These are phyloP conservation scores for Ambastaia sidthimunki DNA, from an alignment of 2,797 vertebrate genomes.

Conservation along the genomic window DNA sequence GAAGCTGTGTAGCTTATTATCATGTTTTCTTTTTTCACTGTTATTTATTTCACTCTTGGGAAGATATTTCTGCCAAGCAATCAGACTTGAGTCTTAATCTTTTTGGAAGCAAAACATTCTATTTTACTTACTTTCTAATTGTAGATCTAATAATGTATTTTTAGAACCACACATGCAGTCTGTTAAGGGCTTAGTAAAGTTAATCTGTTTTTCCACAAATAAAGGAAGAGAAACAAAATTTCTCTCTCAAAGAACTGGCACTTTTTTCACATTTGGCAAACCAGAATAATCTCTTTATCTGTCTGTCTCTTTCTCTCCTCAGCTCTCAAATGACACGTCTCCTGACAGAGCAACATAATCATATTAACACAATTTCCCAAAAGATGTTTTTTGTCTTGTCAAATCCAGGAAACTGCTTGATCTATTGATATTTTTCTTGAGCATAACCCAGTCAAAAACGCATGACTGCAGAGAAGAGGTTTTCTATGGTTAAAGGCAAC, in stretches of 20 bases:
- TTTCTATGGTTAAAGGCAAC: neutral
- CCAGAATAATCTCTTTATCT: neutral
- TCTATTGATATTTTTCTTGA: constrained; percentile 78
- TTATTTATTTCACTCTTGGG: constrained; percentile 32
- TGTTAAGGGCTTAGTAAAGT: neutral
- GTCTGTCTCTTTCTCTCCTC: neutral
- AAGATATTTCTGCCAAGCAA: constrained; percentile 8
- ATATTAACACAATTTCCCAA: neutral
- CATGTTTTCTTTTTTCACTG: constrained; percentile 3
- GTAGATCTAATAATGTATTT: neutral
- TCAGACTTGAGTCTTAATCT: constrained; percentile 1
- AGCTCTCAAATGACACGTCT: constrained; percentile 39
- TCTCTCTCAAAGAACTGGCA: neutral
- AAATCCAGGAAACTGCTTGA: constrained; percentile 73
- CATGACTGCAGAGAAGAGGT: neutral
- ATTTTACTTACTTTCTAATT: neutral
- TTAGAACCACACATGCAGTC: neutral
- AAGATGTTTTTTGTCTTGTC: constrained; percentile 69
- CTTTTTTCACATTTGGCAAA: neutral
- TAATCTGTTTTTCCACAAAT: neutral
- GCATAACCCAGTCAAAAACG: constrained; percentile 57
- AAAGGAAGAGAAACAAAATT: neutral
- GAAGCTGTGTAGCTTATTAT: constrained; percentile 37
- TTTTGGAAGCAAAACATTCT: neutral
- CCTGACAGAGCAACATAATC: constrained; percentile 30